These are phyloP conservation scores for Chamaea fasciata DNA, from an alignment of 2,113 vertebrate genomes.

Conservation along the genomic window DNA sequence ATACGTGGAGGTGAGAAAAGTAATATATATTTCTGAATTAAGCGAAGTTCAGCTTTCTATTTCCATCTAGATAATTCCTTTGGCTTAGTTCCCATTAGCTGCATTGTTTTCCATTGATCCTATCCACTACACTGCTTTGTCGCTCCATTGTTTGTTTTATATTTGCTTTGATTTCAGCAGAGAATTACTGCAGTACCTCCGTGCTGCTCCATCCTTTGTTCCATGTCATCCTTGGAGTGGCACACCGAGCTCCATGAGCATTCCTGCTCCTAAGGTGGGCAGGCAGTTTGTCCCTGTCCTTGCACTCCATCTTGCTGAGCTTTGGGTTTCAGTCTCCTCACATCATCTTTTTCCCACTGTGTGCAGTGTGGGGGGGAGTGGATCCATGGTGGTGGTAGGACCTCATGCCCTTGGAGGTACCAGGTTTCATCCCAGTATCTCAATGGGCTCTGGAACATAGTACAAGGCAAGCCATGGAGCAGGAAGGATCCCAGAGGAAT, in stretches of 20 bases:
- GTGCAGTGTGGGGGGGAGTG: background rate
- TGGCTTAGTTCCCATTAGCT: background rate
- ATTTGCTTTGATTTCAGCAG: background rate
- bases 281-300: background rate
- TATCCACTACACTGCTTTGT: background rate
- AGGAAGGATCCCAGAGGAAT: background rate
- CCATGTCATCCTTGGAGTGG: background rate
- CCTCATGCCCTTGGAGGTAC: background rate
- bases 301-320: background rate
- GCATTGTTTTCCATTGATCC: background rate
- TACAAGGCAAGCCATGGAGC: background rate
- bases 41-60: background rate
- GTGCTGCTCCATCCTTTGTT: background rate
- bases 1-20: background rate
- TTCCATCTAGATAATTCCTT: background rate
- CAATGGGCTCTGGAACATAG: background rate
- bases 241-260: background rate
- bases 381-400: background rate
- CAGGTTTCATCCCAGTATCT: background rate
- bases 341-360: background rate
- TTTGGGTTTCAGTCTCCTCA: background rate
- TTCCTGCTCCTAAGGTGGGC: background rate
- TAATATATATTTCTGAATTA: background rate
- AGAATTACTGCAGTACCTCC: background rate
- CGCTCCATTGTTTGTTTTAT: background rate